A percentile compares a stretch with the other conserved stretches of the same genome.
phyloP scores from a whole-genome alignment of 2,888 invertebrate genomes.

The Parthenolecanium corni region DNA sequence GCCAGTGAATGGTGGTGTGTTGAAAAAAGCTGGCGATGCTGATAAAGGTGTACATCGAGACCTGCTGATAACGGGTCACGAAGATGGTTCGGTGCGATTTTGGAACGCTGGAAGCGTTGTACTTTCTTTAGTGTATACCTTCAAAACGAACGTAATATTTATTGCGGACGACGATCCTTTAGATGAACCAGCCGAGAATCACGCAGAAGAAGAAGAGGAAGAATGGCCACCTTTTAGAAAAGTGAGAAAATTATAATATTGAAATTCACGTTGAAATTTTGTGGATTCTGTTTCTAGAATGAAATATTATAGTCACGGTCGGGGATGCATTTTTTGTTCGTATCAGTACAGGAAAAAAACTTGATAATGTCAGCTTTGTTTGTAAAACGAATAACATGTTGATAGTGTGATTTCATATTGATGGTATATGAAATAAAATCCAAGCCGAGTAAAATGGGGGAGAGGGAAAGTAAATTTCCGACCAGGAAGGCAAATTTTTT shows the following conservation, averaged over 20 bases:
- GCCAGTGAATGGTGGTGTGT: constrained; percentile 75
- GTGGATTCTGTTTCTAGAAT: too few species aligned
- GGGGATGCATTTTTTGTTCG: too few species aligned
- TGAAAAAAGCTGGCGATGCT: constrained; percentile 40
- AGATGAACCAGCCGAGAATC: constrained; percentile 31
- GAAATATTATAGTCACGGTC: too few species aligned
- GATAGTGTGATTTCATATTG: too few species aligned
- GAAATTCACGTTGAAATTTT: too few species aligned
- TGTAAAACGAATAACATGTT: too few species aligned
- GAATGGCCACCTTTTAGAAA: constrained; percentile 94
- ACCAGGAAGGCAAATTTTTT: too few species aligned
- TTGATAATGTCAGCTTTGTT: too few species aligned
- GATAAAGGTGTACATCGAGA: constrained; percentile 40
- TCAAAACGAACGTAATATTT: constrained; percentile 64
- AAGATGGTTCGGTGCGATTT: constrained; percentile 90
- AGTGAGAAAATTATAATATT: constrained; percentile 43
- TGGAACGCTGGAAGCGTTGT: constrained; percentile 85
- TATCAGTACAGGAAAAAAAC: too few species aligned
- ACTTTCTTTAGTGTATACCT: constrained; percentile 73
- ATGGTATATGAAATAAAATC: too few species aligned
- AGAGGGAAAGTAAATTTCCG: too few species aligned
- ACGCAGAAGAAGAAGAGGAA: constrained; percentile 61
- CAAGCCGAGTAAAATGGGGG: too few species aligned
- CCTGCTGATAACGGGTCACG: constrained; percentile 75
- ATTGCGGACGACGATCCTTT: constrained; percentile 45